Conservation (phyloP, 2,797 vertebrate genomes). For the Amblyraja radiata region DNA sequence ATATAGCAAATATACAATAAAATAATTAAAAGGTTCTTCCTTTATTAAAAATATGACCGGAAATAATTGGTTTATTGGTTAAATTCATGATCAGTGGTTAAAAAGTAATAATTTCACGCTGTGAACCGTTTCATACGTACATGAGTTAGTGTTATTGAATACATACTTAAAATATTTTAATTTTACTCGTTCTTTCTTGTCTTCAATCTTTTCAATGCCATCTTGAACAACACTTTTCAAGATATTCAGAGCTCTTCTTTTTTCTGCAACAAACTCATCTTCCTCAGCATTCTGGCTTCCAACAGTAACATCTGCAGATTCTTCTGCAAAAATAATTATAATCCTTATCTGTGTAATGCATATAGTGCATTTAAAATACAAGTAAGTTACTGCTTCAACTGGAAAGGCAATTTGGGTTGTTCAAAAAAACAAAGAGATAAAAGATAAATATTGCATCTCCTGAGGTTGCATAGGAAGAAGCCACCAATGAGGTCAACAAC, state of each 20-base stretch:
- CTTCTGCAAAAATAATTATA: constrained; percentile 45
- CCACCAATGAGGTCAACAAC: too few species aligned
- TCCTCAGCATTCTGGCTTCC: constrained; percentile 50
- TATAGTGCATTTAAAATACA: background rate
- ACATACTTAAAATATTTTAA: constrained; percentile 77
- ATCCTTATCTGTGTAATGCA: background rate
- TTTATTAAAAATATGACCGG: background rate
- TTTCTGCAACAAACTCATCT: constrained; percentile 71
- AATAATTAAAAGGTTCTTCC: background rate
- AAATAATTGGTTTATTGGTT: background rate
- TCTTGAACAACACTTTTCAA: constrained; percentile 68
- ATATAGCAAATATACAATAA: background rate
- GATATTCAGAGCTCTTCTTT: constrained; percentile 75
- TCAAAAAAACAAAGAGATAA: too few species aligned
- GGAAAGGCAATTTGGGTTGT: too few species aligned
- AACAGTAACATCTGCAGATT: constrained; percentile 40
- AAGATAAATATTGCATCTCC: too few species aligned
- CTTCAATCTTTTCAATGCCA: constrained; percentile 48
- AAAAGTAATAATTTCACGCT: background rate
- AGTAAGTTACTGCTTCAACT: too few species aligned
- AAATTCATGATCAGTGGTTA: background rate
- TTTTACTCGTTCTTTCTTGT: constrained; percentile 53
- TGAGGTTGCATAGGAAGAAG: too few species aligned
- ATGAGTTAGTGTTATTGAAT: background rate
- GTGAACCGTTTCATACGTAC: background rate